Evolutionary conservation across 2,888 invertebrate genomes (phyloP).

Genomic region (Tryphoninae sp.): DNA sequence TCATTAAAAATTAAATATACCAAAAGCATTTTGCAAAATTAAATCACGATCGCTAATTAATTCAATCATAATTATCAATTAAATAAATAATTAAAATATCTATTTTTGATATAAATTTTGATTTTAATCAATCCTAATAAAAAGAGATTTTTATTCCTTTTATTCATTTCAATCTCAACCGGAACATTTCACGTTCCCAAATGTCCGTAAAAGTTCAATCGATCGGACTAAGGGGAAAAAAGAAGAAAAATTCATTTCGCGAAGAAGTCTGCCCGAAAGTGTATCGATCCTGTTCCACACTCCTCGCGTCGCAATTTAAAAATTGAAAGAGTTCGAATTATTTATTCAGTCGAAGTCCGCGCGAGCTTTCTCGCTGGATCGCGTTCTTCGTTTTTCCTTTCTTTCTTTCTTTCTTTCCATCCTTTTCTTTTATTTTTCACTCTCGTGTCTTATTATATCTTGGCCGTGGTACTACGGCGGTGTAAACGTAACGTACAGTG

Average conservation of each 20-base stretch:
- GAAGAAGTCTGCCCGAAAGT: neutral
- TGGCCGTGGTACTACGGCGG: slow-evolving; percentile 51
- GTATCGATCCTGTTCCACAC: slow-evolving; percentile 2
- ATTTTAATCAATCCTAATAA: no score
- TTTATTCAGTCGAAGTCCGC: slow-evolving; percentile 43
- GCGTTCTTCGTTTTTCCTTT: slow-evolving; percentile 34
- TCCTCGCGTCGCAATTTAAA: slow-evolving; percentile 21
- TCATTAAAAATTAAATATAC: no score
- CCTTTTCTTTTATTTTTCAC: slow-evolving; percentile 35
- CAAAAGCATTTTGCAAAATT: no score
- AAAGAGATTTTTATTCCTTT: no score
- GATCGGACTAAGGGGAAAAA: neutral
- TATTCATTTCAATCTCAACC: no score
- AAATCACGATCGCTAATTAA: no score
- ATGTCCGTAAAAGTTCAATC: neutral
- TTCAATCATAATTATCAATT: no score
- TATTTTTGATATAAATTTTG: no score
- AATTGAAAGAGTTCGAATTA: slow-evolving; percentile 49
- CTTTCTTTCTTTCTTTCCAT: slow-evolving; percentile 49
- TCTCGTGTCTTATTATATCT: slow-evolving; percentile 18
- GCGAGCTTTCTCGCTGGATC: slow-evolving; percentile 32
- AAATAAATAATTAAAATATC: no score
- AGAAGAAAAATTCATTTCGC: slow-evolving; percentile 26
- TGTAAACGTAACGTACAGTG: slow-evolving; percentile 27
- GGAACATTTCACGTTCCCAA: neutral